phyloP scores from a whole-genome alignment of 2,888 invertebrate species.

The Ferrisia virgata region DNA sequence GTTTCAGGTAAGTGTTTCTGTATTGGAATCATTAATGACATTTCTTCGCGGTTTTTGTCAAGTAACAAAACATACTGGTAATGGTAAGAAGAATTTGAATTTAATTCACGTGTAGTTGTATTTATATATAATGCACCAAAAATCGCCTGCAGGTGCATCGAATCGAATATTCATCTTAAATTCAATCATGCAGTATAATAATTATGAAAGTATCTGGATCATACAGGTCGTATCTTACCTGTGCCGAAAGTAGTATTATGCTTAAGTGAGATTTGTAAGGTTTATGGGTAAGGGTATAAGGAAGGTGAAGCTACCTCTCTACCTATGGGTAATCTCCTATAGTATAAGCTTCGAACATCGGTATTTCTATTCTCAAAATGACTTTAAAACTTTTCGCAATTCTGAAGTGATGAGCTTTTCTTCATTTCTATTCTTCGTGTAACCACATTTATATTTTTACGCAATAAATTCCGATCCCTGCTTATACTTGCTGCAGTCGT shows the following conservation, averaged over 20 bases:
- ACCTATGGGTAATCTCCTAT: not conserved
- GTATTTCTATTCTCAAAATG: not conserved
- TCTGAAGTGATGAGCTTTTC: not conserved
- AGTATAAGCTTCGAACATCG: not conserved
- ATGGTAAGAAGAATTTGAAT: not conserved
- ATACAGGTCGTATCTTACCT: too few species aligned
- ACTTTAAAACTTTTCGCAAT: constrained; percentile 5
- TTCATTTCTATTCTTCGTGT: not conserved
- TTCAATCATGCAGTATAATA: too few species aligned
- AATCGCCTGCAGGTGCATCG: too few species aligned
- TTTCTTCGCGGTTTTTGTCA: not conserved
- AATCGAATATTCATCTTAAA: too few species aligned
- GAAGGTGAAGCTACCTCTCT: not conserved
- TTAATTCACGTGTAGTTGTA: not conserved
- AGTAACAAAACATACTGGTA: not conserved
- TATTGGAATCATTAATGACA: not conserved
- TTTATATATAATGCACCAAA: not conserved
- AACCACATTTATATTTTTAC: not conserved
- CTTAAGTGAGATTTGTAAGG: too few species aligned
- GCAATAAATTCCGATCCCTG: not conserved
- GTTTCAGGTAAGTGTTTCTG: not conserved
- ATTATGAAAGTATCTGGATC: too few species aligned
- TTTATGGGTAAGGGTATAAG: not conserved
- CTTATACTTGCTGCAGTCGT: not conserved
- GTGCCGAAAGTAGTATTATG: too few species aligned